Evolutionary conservation across 2,797 vertebrate species (phyloP).

Genomic region (Arnoldichthys spilopterus): DNA sequence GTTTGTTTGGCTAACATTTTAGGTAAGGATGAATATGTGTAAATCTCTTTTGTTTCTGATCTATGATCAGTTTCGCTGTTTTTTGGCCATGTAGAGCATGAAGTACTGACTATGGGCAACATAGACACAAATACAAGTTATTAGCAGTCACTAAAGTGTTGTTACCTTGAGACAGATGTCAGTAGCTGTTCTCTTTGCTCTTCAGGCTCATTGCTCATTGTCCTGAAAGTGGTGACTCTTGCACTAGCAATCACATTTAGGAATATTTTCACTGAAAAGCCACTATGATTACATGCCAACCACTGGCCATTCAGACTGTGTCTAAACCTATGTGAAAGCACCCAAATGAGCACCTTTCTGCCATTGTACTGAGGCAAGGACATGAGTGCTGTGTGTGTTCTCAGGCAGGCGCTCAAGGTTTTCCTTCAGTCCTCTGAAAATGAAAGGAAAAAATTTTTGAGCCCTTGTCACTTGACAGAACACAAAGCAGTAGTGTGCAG

Average conservation of each 20-base stretch:
- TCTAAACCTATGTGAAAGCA: slow-evolving; percentile 43
- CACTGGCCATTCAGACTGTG: slow-evolving; percentile 7
- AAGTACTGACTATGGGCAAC: not conserved
- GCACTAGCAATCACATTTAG: slow-evolving; percentile 43
- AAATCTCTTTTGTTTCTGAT: not conserved
- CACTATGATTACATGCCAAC: slow-evolving; percentile 36
- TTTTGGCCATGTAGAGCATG: not conserved
- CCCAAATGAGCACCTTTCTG: slow-evolving; percentile 22
- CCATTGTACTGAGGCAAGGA: slow-evolving; percentile 31
- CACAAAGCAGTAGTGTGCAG: slow-evolving; percentile 38
- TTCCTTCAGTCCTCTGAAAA: slow-evolving; percentile 36
- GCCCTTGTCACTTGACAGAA: slow-evolving; percentile 10
- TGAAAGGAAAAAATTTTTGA: slow-evolving; percentile 40
- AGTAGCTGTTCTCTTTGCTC: slow-evolving; percentile 6
- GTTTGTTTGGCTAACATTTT: too few relatives aligned
- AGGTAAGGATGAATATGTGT: too few relatives aligned
- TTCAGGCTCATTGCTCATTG: slow-evolving; percentile 7
- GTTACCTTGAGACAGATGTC: not conserved
- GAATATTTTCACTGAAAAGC: slow-evolving; percentile 42
- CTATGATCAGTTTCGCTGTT: not conserved
- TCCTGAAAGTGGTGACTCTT: slow-evolving; percentile 25
- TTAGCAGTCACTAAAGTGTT: not conserved
- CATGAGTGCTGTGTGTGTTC: slow-evolving; percentile 42
- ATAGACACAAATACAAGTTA: not conserved
- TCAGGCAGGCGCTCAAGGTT: slow-evolving; percentile 47